Evolutionary conservation across 2,797 vertebrate genomes (phyloP).

Genomic region (Crocidura indochinensis): DNA sequence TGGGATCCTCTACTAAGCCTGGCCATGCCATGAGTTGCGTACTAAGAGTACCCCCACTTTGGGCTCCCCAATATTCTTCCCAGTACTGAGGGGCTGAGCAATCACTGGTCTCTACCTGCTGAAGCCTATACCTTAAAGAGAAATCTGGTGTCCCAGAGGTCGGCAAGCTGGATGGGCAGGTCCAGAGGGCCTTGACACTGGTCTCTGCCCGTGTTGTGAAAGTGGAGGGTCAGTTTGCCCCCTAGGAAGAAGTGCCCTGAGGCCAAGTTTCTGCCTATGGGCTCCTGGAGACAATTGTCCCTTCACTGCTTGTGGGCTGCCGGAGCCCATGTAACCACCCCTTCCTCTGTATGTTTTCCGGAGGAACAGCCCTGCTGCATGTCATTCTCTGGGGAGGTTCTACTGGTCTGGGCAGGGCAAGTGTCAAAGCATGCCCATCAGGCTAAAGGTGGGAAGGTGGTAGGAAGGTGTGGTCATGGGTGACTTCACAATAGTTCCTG

Average conservation of each 20-base stretch:
- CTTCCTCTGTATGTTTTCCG: not conserved
- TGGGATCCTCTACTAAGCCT: constrained; percentile 20
- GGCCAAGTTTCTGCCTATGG: constrained; percentile 77
- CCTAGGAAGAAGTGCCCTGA: constrained; percentile 85
- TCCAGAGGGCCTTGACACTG: constrained; percentile 88
- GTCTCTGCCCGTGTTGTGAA: constrained; percentile 85
- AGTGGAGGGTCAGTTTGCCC: constrained; percentile 88
- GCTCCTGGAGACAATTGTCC: constrained; percentile 72
- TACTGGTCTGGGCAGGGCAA: not conserved
- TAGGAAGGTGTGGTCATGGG: no score
- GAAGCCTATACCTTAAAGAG: constrained; percentile 79
- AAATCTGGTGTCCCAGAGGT: constrained; percentile 79
- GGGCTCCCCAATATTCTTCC: not conserved
- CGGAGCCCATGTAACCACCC: constrained; percentile 72
- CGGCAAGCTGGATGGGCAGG: constrained; percentile 80
- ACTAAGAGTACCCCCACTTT: no score
- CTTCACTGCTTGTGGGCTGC: constrained; percentile 71
- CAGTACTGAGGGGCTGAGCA: constrained; percentile 71
- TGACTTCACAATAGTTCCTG: no score
- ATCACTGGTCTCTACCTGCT: constrained; percentile 84
- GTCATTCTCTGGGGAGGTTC: not conserved
- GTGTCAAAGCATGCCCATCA: no score
- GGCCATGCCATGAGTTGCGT: not conserved
- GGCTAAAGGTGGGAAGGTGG: no score
- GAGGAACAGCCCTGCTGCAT: not conserved